Percentiles rank a stretch among this genome's conserved stretches.
phyloP scores from a whole-genome alignment of 2,113 vertebrate species.

The Clupea harengus region DNA sequence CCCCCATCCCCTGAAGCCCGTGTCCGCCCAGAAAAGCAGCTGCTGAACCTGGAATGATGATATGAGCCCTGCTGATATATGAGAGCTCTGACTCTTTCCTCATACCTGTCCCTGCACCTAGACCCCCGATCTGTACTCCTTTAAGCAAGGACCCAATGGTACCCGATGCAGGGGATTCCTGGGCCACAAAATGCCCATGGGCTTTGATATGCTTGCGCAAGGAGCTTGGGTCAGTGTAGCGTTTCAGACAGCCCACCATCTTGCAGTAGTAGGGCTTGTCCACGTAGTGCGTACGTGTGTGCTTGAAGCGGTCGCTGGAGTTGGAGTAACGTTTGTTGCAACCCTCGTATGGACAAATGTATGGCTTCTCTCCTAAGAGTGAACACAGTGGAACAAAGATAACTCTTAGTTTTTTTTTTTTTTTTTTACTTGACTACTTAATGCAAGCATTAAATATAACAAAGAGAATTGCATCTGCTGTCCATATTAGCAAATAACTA shows the following conservation, averaged over 20 bases:
- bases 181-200: slow-evolving; percentile 88
- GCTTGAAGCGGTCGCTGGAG: slow-evolving; percentile 98
- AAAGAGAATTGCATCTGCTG: neutral
- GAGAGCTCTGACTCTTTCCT: slow-evolving; percentile 57
- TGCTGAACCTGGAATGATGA: slow-evolving; percentile 71
- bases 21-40: slow-evolving; percentile 81
- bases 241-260: slow-evolving; percentile 96
- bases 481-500: no score
- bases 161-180: slow-evolving; percentile 66
- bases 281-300: slow-evolving; percentile 97
- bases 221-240: slow-evolving; percentile 97
- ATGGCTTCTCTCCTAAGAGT: slow-evolving; percentile 89
- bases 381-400: no score
- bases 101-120: no score
- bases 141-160: slow-evolving; percentile 52
- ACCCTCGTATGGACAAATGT: slow-evolving; percentile 94
- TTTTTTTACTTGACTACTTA: no score
- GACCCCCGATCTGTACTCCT: neutral
- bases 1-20: slow-evolving; percentile 57
- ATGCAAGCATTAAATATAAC: no score
- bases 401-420: no score
- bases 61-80: slow-evolving; percentile 71
- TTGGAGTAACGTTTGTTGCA: slow-evolving; percentile 99
- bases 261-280: slow-evolving; percentile 99
- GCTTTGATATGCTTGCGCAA: slow-evolving; percentile 98